phyloP scores from a whole-genome alignment of 2,113 vertebrate genomes.

The Strigops habroptila region DNA sequence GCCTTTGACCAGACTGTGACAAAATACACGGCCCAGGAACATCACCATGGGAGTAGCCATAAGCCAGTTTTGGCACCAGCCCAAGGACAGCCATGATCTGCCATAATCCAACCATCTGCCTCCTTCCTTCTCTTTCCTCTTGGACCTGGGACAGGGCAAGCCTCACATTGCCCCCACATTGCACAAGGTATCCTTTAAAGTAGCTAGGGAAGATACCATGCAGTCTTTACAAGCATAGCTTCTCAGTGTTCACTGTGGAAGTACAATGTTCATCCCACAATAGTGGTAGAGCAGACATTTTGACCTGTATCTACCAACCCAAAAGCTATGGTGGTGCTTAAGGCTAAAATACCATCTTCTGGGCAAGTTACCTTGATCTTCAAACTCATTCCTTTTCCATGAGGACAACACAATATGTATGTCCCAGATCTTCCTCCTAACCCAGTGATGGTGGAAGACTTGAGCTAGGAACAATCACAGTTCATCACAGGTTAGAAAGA shows the following conservation, averaged over 20 bases:
- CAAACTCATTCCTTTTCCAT: neutral
- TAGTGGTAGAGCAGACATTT: rapidly evolving
- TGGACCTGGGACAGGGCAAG: neutral
- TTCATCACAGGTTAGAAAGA: neutral
- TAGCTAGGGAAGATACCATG: neutral
- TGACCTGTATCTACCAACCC: neutral
- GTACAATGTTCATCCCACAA: neutral
- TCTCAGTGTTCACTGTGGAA: neutral
- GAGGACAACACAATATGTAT: neutral
- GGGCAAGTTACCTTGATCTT: neutral
- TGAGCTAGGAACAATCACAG: neutral
- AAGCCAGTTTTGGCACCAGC: neutral
- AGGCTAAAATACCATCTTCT: neutral
- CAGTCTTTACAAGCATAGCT: neutral
- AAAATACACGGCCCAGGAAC: neutral
- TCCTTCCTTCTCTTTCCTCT: neutral
- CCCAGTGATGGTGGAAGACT: neutral
- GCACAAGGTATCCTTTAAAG: neutral
- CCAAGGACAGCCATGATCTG: neutral
- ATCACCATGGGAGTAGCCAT: neutral
- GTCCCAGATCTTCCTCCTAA: neutral
- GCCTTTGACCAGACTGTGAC: neutral
- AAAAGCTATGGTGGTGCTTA: neutral
- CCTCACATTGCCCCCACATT: neutral
- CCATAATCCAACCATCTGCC: neutral